These are phyloP conservation scores for Aurelia sp. DNA, from an alignment of 30 jellyfish, hydroid and myxozoan species.

Conservation along the genomic window DNA sequence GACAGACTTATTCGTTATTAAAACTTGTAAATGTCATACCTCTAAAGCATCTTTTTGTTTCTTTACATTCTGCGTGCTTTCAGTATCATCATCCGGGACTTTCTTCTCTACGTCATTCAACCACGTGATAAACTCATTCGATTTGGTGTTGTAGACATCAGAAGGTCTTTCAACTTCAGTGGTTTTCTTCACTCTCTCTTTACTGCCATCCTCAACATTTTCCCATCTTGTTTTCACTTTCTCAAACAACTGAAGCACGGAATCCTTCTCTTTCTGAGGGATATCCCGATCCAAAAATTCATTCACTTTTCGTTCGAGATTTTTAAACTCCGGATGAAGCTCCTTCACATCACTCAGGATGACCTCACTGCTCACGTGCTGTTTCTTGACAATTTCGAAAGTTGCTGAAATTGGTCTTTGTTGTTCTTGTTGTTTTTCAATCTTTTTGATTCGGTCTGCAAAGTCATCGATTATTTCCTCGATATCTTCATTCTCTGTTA, in stretches of 20 bases:
- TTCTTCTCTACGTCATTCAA: constrained; percentile 56
- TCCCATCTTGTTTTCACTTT: constrained; percentile 63
- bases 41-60: constrained; percentile 30
- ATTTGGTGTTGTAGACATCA: constrained; percentile 28
- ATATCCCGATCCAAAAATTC: constrained; percentile 50
- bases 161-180: constrained; percentile 65
- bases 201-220: constrained; percentile 21
- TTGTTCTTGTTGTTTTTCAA: constrained; percentile 65
- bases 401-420: constrained; percentile 81
- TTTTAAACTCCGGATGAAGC: constrained; percentile 46
- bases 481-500: constrained; percentile 47
- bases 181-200: constrained; percentile 37
- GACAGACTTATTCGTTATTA: too few relatives aligned
- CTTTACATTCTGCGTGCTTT: constrained; percentile 4
- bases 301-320: constrained; percentile 55
- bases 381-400: constrained; percentile 72
- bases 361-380: constrained; percentile 42
- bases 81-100: constrained; percentile 31
- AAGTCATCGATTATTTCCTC: constrained; percentile 79
- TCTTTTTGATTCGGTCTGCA: constrained; percentile 53
- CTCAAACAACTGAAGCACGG: constrained; percentile 42
- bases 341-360: constrained; percentile 57
- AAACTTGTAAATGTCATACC: constrained; percentile 27
- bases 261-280: constrained; percentile 58
- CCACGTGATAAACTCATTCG: constrained; percentile 51